Base-by-base conservation (phyloP, 2,113 vertebrate species). In the Lathamus discolor region DNA sequence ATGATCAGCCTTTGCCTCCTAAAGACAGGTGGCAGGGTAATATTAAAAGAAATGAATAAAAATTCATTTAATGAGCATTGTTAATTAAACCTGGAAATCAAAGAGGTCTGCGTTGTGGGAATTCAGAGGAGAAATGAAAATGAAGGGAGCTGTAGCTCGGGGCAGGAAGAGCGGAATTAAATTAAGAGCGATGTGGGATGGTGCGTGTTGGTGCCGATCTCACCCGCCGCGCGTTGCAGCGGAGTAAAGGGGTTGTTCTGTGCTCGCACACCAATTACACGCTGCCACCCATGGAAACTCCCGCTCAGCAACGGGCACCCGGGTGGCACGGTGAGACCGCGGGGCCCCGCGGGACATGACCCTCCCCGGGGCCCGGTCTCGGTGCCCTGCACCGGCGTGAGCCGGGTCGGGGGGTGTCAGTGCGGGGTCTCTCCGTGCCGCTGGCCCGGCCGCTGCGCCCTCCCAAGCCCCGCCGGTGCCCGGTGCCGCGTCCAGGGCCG, bases 61-160 rank as follows among this genome's bases (percentile, higher is more conserved):
- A 97, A 98, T 94, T 72, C 96, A 90, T 96, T 98, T 98, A 98
- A 98, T 98, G 97, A 97, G 97, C 96, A 96, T 97, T 97, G 97
- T 98, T 98, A 98, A 98, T 98, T 98, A 98, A 98, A 98, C 96
- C 97, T 98, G 97, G 95, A 98, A 97, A 97, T 97, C 96, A 97
- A 98, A 98, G 97, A 96, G 96, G 97, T 95, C 95, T 90, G 96
- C 96, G 96, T 96, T 97, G 97, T 98, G 97, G 97, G 97, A 98
- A 98, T 98, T 98, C 93, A 87, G 93, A 93, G 95, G 91, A 63
- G 96, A 97, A 96, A 98, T 98, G 96, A 98, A 98, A 97, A 98
- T 97, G 95, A 97, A 97, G 92, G 95, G 95, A 96, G 93, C 88
- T 46, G 86, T 98, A 91, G 97, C 97, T 98, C 27, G 69, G 87